Percentiles rank a stretch among this genome's conserved stretches.
phyloP scores from a whole-genome alignment of 1,140 invertebrate species.

The Drosophila takahashii region DNA sequence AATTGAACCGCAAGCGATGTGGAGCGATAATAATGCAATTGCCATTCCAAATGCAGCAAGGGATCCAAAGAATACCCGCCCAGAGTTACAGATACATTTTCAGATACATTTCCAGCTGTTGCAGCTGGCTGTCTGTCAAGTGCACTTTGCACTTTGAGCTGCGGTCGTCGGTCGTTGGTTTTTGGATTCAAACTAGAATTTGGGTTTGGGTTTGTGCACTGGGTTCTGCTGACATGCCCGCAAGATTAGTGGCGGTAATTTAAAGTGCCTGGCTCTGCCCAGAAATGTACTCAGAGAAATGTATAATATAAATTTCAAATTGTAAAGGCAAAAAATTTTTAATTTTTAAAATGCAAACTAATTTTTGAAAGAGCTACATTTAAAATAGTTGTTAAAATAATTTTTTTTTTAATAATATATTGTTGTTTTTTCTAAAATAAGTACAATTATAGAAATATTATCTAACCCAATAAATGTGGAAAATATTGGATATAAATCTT shows the following conservation, averaged over 20 bases:
- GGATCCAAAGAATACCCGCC: constrained; percentile 30
- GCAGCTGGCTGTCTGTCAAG: constrained; percentile 57
- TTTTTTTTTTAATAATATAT: no score
- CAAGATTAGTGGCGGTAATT: constrained; percentile 49
- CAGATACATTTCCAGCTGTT: constrained; percentile 44
- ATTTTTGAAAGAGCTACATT: no score
- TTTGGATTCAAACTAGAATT: neutral
- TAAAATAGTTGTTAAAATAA: no score
- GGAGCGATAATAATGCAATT: constrained; percentile 71
- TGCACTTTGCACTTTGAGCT: constrained; percentile 56
- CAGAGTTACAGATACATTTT: constrained; percentile 13
- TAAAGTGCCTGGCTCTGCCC: constrained; percentile 36
- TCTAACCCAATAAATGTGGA: neutral
- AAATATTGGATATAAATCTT: neutral
- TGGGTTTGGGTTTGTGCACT: neutral
- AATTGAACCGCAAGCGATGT: constrained; percentile 80
- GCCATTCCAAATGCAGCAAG: constrained; percentile 45
- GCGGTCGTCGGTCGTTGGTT: constrained; percentile 16
- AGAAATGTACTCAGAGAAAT: constrained; percentile 15
- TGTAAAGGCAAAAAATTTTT: no score
- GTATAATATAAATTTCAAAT: no score
- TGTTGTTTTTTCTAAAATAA: no score
- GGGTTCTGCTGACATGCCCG: constrained; percentile 28
- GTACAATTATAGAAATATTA: no score
- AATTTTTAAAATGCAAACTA: no score